Evolutionary conservation across 2,888 invertebrate species (phyloP), one percentile per base, ranked within the genome.

Genomic region (Dexiosoma caninum): DNA sequence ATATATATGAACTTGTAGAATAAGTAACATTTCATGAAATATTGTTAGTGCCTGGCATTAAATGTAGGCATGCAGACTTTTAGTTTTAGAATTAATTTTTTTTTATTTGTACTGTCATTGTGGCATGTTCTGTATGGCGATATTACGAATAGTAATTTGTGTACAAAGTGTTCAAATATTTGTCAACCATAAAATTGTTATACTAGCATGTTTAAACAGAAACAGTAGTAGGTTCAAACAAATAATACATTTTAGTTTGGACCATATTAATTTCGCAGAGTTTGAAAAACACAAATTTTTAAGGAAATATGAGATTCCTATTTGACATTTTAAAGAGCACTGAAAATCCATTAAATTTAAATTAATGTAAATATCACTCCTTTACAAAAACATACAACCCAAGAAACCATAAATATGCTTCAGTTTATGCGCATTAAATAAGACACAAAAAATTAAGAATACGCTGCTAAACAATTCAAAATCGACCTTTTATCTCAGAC

Each of bases 101-200:
- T 44, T 7, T 37, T 70, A 55, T 70, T 62, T 62, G 14, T 62
- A 3, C 71, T 49, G 57, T 64, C n/a, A 32, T 72, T 80, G 62
- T 78, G 57, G 62, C 55, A 72, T 77, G 84, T 86, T 85, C 80
- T 82, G 82, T 84, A 83, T 83, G 85, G 85, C 89, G 89, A 89
- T 88, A 27, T 5, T 27, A 27, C 27, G 6, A 27, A 6, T 6
- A 27, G 27, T 27, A 89, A 89, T 88, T 87, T 88, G 86, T 89
- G 88, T 89, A 89, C 27, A 88, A 89, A 89, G 88, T 87, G 85
- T 88, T 86, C 86, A 89, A 89, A 89, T 89, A 89, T 89, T 89
- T 88, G 85, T 85, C 85, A 84, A 84, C 85, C 88, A 87, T 88
- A 86, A 86, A 88, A 87, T 84, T 87, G 85, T 84, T 83, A 79